Evolutionary conservation across 1,140 invertebrate genomes (phyloP).

Genomic region (Pseudomyrmex dendroicus): DNA sequence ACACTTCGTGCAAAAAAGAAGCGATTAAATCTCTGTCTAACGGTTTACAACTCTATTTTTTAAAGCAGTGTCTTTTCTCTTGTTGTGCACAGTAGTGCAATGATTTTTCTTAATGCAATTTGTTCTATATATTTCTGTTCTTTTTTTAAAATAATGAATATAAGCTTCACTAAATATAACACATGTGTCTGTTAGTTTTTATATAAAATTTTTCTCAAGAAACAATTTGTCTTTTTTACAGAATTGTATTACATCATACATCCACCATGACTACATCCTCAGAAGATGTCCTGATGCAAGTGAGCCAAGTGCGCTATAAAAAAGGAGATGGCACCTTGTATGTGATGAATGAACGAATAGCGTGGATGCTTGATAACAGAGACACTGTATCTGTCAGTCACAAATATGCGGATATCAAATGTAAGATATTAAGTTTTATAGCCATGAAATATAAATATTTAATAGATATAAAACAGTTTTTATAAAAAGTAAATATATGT

Average conservation of each 20-base stretch:
- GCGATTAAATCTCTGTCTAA: background rate
- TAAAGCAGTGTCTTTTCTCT: background rate
- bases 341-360: conserved; percentile 97
- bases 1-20: background rate
- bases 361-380: conserved; percentile 97
- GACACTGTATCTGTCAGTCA: conserved; percentile 97
- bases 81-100: background rate
- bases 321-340: conserved; percentile 98
- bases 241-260: conserved; percentile 70
- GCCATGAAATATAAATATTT: too few species aligned
- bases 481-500: background rate
- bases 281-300: conserved; percentile 97
- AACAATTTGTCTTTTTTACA: conserved; percentile 63
- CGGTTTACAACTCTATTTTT: background rate
- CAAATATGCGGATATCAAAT: conserved; percentile 98
- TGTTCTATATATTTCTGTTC: background rate
- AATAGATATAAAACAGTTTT: background rate
- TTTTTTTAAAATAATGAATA: background rate
- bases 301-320: conserved; percentile 96
- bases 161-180: background rate
- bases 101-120: background rate
- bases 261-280: conserved; percentile 91
- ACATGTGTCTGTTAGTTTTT: conserved; percentile 13
- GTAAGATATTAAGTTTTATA: conserved; percentile 85
- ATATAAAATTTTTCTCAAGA: conserved; percentile 51